Percentiles rank a stretch among this genome's conserved stretches.
Evolutionary conservation across 2,797 vertebrate species (phyloP).

Genomic region (Sparidentex hasta): DNA sequence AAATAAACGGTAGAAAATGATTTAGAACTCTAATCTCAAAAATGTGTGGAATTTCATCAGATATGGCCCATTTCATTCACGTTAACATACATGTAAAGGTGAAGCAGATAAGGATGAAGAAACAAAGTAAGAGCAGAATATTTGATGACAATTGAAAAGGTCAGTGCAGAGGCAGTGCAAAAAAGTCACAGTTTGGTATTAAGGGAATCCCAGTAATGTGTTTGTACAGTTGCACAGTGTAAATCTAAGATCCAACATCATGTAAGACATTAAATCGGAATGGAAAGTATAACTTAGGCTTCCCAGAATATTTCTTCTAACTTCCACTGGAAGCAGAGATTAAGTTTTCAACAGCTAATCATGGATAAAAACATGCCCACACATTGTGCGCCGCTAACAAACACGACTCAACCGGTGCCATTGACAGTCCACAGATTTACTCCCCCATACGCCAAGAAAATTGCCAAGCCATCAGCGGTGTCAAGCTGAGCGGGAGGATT

Average conservation of each 20-base stretch:
- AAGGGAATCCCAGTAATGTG: background rate
- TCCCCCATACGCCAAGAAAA: conserved; percentile 25
- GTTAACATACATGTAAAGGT: background rate
- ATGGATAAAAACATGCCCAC: conserved; percentile 1
- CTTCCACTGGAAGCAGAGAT: background rate
- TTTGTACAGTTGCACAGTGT: background rate
- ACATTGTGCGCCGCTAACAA: background rate
- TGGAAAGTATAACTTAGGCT: background rate
- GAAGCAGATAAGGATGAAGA: background rate
- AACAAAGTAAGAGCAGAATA: background rate
- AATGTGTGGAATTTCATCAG: background rate
- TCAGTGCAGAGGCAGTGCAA: background rate
- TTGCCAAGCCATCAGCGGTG: conserved; percentile 37
- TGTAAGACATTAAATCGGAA: background rate
- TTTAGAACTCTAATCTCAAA: background rate
- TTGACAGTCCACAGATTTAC: conserved; percentile 31
- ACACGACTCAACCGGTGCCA: background rate
- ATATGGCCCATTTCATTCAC: background rate
- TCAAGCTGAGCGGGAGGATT: conserved; percentile 59
- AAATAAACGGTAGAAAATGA: no score
- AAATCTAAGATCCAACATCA: background rate
- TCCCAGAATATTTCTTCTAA: background rate
- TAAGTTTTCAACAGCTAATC: conserved; percentile 5
- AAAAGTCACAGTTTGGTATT: background rate
- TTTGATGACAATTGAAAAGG: background rate